phyloP scores from a whole-genome alignment of 23 tunicate genomes.

The Oikopleura vanhoeffeni region DNA sequence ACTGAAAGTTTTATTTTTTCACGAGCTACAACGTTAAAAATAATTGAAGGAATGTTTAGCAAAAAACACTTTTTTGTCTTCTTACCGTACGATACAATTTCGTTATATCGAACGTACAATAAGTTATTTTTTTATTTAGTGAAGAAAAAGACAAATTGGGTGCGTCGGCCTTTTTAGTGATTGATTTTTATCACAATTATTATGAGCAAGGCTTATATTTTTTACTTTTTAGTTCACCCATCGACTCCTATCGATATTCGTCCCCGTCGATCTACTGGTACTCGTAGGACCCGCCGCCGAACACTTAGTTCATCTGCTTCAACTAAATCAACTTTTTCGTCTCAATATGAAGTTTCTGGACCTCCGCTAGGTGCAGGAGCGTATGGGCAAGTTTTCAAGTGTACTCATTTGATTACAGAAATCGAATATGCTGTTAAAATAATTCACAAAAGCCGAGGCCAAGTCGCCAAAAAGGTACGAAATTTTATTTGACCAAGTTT shows the following conservation, averaged over 20 bases:
- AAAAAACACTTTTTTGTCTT: no score
- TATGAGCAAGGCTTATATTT: no score
- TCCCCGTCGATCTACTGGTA: background rate
- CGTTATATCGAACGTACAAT: no score
- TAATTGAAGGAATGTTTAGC: no score
- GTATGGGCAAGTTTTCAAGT: conserved; percentile 86
- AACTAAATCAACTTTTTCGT: conserved; percentile 32
- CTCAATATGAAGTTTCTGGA: conserved; percentile 43
- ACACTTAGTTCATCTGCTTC: background rate
- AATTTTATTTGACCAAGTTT: background rate
- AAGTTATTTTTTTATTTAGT: no score
- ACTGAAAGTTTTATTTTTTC: no score
- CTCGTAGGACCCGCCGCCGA: background rate
- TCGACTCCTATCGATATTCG: background rate
- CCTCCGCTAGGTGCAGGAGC: conserved; percentile 90
- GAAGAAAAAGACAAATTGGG: no score
- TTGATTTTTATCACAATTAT: no score
- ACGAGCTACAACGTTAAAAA: no score
- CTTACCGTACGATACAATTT: no score
- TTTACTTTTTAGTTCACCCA: background rate
- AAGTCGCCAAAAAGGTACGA: background rate
- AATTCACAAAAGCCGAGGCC: background rate
- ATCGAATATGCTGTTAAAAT: conserved; percentile 97
- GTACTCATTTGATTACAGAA: conserved; percentile 52
- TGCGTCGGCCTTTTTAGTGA: no score